Evolutionary conservation across 2,797 vertebrate species (phyloP).

Genomic region (Ispidina lecontei): DNA sequence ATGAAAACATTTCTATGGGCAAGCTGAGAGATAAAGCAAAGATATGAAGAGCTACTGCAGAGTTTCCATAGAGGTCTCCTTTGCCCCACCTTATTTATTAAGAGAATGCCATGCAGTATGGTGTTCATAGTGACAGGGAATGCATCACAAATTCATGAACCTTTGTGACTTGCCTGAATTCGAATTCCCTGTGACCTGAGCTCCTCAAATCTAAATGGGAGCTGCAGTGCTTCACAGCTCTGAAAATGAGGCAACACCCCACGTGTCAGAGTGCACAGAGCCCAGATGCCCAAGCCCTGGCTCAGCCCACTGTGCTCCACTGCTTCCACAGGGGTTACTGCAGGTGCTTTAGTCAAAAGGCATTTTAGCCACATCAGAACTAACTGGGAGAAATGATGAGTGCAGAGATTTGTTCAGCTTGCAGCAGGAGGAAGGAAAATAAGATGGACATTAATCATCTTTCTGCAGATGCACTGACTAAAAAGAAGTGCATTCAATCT

Average conservation of each 20-base stretch:
- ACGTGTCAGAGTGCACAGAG: background rate
- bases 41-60: background rate
- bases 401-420: background rate
- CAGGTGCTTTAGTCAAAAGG: background rate
- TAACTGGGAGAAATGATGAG: background rate
- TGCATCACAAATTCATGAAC: background rate
- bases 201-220: background rate
- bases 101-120: background rate
- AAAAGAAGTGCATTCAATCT: background rate
- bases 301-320: background rate
- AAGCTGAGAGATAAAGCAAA: background rate
- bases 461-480: background rate
- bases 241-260: background rate
- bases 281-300: background rate
- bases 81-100: background rate
- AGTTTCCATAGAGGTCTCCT: background rate
- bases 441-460: conserved; percentile 8
- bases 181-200: background rate
- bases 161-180: background rate
- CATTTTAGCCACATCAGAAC: background rate
- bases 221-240: background rate
- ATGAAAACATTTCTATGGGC: background rate
- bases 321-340: background rate
- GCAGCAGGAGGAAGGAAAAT: background rate
- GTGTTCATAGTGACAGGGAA: background rate